A percentile compares a stretch with the other conserved stretches of the same genome.
phyloP scores from a whole-genome alignment of 2,797 vertebrate species.

The Okamejei kenojei region DNA sequence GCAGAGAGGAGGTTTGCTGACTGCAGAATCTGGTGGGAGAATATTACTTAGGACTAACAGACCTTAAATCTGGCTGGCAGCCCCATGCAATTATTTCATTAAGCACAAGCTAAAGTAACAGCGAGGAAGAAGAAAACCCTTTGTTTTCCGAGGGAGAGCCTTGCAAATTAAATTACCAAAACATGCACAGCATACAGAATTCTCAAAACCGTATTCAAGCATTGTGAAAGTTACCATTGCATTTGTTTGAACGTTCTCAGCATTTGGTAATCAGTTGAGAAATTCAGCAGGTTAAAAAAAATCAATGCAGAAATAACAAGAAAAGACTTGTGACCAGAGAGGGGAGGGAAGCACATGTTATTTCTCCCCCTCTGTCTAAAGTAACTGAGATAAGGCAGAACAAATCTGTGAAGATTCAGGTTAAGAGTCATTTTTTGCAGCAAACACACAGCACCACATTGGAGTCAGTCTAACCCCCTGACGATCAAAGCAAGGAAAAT shows the following conservation, averaged over 20 bases:
- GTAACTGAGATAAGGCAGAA: background rate
- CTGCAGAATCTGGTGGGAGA: constrained; percentile 19
- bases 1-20: constrained; percentile 31
- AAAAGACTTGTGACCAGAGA: background rate
- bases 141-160: background rate
- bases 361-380: background rate
- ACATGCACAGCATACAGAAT: background rate
- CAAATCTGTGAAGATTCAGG: background rate
- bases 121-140: background rate
- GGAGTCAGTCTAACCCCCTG: background rate
- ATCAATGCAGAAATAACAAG: background rate
- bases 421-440: background rate
- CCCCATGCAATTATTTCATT: constrained; percentile 8
- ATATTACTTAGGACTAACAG: constrained; percentile 30
- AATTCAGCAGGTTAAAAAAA: background rate
- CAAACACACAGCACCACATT: background rate
- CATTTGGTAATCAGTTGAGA: background rate
- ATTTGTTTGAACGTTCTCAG: background rate
- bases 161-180: background rate
- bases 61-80: constrained; percentile 35
- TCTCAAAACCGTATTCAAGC: background rate
- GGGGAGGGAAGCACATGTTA: background rate
- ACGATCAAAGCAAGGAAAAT: background rate
- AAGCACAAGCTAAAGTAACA: background rate
- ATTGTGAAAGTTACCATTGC: background rate